Conservation (phyloP, 2,888 invertebrate species). For the Acanthopleura granulata region DNA sequence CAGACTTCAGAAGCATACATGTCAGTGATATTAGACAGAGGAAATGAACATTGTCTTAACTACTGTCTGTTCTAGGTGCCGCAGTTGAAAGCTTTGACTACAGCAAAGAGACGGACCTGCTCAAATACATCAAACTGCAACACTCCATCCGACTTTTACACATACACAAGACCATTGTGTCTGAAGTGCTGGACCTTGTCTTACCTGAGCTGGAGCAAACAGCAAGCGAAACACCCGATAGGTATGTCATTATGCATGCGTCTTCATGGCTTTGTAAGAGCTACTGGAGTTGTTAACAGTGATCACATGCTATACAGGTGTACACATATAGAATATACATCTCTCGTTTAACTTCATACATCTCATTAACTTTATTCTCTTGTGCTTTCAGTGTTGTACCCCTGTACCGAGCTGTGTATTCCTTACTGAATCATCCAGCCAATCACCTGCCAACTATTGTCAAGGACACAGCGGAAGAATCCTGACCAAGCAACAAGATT, state of each 20-base stretch:
- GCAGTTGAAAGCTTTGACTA: too few species aligned
- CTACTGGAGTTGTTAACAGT: too few species aligned
- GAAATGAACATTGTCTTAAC: too few species aligned
- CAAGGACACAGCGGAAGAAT: constrained; percentile 30
- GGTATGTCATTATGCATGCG: background rate
- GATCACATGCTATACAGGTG: background rate
- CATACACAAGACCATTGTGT: constrained; percentile 31
- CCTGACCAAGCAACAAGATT: too few species aligned
- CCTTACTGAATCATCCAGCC: constrained; percentile 35
- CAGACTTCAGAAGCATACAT: too few species aligned
- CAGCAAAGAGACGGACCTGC: too few species aligned
- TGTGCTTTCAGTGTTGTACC: constrained; percentile 40
- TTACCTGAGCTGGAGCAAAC: constrained; percentile 35
- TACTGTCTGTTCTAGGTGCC: too few species aligned
- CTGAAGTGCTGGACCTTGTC: constrained; percentile 31
- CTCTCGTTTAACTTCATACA: too few species aligned
- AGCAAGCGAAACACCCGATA: constrained; percentile 32
- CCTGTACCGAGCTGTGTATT: constrained; percentile 38
- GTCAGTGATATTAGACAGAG: too few species aligned
- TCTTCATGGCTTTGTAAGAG: background rate
- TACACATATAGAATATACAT: too few species aligned
- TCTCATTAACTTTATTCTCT: constrained; percentile 7
- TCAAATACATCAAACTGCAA: constrained; percentile 29
- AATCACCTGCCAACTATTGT: constrained; percentile 41
- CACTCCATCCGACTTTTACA: constrained; percentile 32